phyloP scores from a whole-genome alignment of 1,140 invertebrate genomes.

The Linepithema humile region DNA sequence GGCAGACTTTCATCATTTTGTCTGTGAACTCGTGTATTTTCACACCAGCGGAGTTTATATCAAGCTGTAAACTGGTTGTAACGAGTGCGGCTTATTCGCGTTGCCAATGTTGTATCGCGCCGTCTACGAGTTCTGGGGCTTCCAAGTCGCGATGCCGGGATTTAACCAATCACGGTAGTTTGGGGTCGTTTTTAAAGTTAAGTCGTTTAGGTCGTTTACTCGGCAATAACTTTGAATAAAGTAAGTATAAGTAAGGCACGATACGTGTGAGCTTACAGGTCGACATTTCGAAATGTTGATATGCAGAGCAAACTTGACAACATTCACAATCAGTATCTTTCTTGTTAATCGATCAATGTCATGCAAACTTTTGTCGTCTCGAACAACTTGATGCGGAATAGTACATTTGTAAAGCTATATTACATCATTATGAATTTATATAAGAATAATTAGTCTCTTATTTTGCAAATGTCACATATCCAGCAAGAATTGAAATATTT shows the following conservation, averaged over 20 bases:
- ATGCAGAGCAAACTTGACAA: not conserved
- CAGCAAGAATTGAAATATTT: too few relatives aligned
- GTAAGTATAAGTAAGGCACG: too few relatives aligned
- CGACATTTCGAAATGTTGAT: not conserved
- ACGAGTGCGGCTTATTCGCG: slow-evolving; percentile 38
- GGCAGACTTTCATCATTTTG: slow-evolving; percentile 31
- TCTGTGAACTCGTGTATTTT: slow-evolving; percentile 36
- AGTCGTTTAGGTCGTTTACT: not conserved
- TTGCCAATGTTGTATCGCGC: not conserved
- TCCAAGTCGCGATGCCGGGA: not conserved
- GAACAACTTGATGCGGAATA: too few relatives aligned
- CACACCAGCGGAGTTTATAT: slow-evolving; percentile 29
- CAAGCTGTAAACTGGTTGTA: slow-evolving; percentile 51
- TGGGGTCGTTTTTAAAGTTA: slow-evolving; percentile 19
- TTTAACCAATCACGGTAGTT: slow-evolving; percentile 29
- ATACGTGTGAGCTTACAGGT: not conserved
- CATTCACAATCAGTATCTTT: too few relatives aligned
- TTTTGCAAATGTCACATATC: too few relatives aligned
- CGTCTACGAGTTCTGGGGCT: slow-evolving; percentile 37
- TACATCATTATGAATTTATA: too few relatives aligned
- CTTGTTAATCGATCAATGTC: not conserved
- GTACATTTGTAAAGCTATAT: too few relatives aligned
- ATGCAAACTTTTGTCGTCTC: not conserved
- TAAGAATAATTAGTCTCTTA: too few relatives aligned
- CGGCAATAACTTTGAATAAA: slow-evolving; percentile 1